These are phyloP conservation scores for Strigops habroptila DNA, from an alignment of 2,113 vertebrate species.

Conservation along the genomic window DNA sequence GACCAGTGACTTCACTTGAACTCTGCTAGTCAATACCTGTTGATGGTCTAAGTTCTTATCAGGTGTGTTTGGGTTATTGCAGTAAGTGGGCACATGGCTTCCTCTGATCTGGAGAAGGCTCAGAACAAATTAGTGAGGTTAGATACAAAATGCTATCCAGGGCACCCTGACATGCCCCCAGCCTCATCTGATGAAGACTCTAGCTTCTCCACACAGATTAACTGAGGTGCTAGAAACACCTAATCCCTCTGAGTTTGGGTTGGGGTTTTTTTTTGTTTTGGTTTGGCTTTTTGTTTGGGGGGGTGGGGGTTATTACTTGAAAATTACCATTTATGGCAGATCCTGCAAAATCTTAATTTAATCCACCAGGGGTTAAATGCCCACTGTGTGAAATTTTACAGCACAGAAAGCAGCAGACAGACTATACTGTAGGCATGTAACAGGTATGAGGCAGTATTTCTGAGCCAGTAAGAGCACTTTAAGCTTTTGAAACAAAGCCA, in stretches of 20 bases:
- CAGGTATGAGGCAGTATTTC: not conserved
- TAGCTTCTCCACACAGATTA: not conserved
- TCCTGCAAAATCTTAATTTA: not conserved
- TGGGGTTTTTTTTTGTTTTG: not conserved
- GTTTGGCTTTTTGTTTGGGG: too few relatives aligned
- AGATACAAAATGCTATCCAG: not conserved
- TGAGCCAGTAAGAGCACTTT: not conserved
- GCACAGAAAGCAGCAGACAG: not conserved
- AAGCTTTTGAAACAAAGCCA: slow-evolving; percentile 22
- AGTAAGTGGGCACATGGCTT: not conserved
- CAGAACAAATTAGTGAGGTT: not conserved
- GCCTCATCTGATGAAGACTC: not conserved
- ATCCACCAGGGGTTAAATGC: not conserved
- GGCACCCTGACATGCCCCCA: not conserved
- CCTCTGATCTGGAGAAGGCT: not conserved
- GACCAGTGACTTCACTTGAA: not conserved
- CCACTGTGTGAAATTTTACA: not conserved
- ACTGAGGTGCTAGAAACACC: not conserved
- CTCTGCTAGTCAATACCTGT: not conserved
- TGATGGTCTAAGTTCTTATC: not conserved
- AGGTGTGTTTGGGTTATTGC: not conserved
- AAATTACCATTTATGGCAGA: not conserved
- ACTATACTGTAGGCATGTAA: not conserved
- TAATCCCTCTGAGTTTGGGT: not conserved
- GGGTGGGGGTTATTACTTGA: too few relatives aligned